phyloP scores from a whole-genome alignment of 1,140 invertebrate genomes.

The Drosophila insularis region DNA sequence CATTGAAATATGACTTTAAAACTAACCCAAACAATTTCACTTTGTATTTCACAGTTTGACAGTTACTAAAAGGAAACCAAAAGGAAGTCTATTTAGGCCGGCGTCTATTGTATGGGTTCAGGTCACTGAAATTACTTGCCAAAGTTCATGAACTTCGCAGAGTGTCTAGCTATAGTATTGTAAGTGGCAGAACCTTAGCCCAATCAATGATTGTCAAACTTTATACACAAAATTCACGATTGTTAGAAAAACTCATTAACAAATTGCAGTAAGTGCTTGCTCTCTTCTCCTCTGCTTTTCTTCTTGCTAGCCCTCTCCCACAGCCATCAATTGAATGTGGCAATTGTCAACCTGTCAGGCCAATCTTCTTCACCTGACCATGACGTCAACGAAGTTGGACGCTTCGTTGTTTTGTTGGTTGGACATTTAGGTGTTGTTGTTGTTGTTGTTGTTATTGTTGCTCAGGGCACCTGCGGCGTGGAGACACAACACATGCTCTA shows the following conservation, averaged over 20 bases:
- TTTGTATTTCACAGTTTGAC: slow-evolving; percentile 59
- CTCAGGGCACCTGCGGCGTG: neutral
- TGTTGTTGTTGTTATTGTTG: neutral
- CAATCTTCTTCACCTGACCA: slow-evolving; percentile 59
- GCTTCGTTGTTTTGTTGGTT: neutral
- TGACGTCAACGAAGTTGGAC: slow-evolving; percentile 49
- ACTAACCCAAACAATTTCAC: slow-evolving; percentile 65
- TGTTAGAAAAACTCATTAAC: slow-evolving; percentile 65
- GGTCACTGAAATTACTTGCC: slow-evolving; percentile 57
- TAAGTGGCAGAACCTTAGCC: slow-evolving; percentile 8
- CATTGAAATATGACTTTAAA: slow-evolving; percentile 76
- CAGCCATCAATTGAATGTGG: neutral
- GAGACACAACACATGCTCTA: slow-evolving; percentile 41
- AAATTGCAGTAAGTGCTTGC: slow-evolving; percentile 60
- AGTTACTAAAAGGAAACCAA: slow-evolving; percentile 34
- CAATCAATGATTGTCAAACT: slow-evolving; percentile 11
- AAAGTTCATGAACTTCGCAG: slow-evolving; percentile 65
- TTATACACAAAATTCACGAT: slow-evolving; percentile 24
- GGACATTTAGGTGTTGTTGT: no score
- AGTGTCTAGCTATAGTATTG: no score
- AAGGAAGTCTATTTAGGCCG: slow-evolving; percentile 59
- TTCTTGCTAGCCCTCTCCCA: neutral
- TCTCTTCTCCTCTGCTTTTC: neutral
- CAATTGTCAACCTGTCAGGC: slow-evolving; percentile 31
- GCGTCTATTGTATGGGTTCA: slow-evolving; percentile 61